These are phyloP conservation scores for Artemia franciscana DNA, from an alignment of 1,140 invertebrate species.

Conservation along the genomic window DNA sequence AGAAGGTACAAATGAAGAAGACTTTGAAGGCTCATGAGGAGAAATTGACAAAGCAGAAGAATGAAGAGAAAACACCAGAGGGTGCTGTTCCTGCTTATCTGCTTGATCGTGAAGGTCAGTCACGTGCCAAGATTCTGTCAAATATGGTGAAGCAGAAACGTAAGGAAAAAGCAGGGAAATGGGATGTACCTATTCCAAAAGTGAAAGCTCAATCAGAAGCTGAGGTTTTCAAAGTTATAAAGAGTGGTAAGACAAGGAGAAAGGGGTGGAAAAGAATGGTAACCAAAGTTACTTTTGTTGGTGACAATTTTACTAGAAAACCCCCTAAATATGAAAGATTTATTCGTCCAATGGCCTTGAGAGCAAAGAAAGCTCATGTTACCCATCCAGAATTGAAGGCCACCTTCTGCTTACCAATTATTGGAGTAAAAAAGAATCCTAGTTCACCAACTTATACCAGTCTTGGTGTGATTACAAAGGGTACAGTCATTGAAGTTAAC, in stretches of 20 bases:
- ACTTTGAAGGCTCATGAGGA: constrained; percentile 82
- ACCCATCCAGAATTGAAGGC: constrained; percentile 98
- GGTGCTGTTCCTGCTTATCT: constrained; percentile 89
- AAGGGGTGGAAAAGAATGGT: constrained; percentile 99
- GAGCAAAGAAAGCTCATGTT: constrained; percentile 92
- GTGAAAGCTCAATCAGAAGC: constrained; percentile 89
- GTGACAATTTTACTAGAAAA: constrained; percentile 93
- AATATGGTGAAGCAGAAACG: constrained; percentile 99
- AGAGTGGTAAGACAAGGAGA: constrained; percentile 76
- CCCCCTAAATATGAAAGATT: constrained; percentile 99
- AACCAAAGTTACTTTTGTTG: constrained; percentile 93
- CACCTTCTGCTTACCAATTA: constrained; percentile 93
- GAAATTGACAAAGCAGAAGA: constrained; percentile 60
- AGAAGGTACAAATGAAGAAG: constrained; percentile 99
- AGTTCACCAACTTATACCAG: constrained; percentile 90
- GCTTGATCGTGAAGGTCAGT: constrained; percentile 84
- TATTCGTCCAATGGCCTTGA: constrained; percentile 87
- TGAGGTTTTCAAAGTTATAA: constrained; percentile 89
- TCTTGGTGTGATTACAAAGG: constrained; percentile 95
- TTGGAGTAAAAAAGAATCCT: constrained; percentile 98
- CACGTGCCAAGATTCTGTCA: constrained; percentile 77
- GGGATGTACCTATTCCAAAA: constrained; percentile 98
- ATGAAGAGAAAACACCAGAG: constrained; percentile 50
- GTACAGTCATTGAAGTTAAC: constrained; percentile 91
- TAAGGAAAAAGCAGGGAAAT: constrained; percentile 99